Evolutionary conservation across 2,113 vertebrate genomes (phyloP).

Genomic region (Mustela nigripes): DNA sequence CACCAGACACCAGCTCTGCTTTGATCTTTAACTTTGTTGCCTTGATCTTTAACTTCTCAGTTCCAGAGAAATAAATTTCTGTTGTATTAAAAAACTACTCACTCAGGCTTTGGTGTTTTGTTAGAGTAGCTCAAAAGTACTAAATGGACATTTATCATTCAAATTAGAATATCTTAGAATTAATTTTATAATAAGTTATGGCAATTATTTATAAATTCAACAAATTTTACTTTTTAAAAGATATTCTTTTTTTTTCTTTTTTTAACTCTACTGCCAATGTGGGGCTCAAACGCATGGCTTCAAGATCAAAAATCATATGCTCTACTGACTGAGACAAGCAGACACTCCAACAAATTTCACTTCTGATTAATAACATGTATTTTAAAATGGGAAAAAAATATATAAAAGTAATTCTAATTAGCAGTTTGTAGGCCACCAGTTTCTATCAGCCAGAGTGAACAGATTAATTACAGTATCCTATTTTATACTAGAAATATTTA

Average conservation of each 20-base stretch:
- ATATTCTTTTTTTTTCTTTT: neutral
- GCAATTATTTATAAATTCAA: neutral
- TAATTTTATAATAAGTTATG: neutral
- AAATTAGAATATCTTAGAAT: neutral
- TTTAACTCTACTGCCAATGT: neutral
- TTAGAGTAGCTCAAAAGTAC: neutral
- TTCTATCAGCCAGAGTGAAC: neutral
- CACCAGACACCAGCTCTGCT: neutral
- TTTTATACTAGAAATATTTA: neutral
- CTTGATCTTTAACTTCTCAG: neutral
- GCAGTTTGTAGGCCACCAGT: neutral
- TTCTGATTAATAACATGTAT: neutral
- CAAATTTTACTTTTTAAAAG: neutral
- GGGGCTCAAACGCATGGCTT: neutral
- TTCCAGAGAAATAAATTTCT: neutral
- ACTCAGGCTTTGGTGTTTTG: neutral
- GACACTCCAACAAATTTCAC: neutral
- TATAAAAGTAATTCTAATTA: neutral
- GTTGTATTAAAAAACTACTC: neutral
- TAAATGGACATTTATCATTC: neutral
- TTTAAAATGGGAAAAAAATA: neutral
- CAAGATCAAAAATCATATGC: neutral
- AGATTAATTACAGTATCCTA: neutral
- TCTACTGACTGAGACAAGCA: neutral
- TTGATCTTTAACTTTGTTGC: neutral